Evolutionary conservation across 1,140 invertebrate species (phyloP).

Genomic region (Drosophila tropicalis): DNA sequence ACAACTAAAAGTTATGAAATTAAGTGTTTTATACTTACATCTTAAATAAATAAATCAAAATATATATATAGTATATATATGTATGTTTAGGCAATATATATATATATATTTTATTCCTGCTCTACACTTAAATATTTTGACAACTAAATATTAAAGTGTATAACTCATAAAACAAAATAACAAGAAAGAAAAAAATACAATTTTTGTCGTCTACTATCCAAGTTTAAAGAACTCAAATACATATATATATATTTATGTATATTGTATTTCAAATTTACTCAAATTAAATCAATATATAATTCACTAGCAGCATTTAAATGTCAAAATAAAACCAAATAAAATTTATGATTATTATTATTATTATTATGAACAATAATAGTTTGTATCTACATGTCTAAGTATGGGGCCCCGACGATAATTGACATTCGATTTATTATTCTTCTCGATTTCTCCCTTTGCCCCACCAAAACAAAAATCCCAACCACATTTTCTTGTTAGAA

Average conservation of each 20-base stretch:
- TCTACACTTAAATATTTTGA: conserved; percentile 9
- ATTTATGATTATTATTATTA: conserved; percentile 78
- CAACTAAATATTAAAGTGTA: conserved; percentile 2
- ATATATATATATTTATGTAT: conserved; percentile 34
- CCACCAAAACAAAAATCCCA: not conserved
- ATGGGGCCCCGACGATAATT: conserved; percentile 1
- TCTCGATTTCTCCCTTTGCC: conserved; percentile 23
- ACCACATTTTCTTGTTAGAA: conserved; percentile 46
- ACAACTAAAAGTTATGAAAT: conserved; percentile 9
- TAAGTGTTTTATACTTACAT: conserved; percentile 10
- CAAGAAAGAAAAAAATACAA: not conserved
- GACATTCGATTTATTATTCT: not conserved
- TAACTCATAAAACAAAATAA: not conserved
- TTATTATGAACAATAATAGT: conserved; percentile 50
- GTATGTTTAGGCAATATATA: conserved; percentile 27
- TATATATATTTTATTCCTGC: conserved; percentile 22
- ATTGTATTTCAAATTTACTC: conserved; percentile 65
- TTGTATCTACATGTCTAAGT: conserved; percentile 33
- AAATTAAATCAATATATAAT: conserved; percentile 74
- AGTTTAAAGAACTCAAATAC: conserved; percentile 8
- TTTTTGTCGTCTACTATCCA: conserved; percentile 11
- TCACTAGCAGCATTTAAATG: conserved; percentile 77
- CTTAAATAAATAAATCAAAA: conserved; percentile 59
- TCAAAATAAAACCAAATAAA: conserved; percentile 74
- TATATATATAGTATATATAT: conserved; percentile 50